These are phyloP conservation scores for Pachyseris speciosa DNA, from an alignment of 64 coral and sea anemone species.

Conservation along the genomic window DNA sequence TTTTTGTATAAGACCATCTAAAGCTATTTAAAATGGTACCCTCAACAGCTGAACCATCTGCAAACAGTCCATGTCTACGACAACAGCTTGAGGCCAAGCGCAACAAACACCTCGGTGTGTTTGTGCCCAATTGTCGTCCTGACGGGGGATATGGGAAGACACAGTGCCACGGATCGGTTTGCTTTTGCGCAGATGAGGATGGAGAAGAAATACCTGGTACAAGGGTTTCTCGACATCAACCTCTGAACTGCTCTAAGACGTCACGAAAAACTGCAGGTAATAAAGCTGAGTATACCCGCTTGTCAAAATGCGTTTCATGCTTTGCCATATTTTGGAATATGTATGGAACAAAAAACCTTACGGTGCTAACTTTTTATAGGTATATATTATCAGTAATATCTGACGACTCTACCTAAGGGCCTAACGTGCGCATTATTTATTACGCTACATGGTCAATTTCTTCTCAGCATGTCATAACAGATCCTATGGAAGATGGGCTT, in stretches of 20 bases:
- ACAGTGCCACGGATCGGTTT: constrained; percentile 74
- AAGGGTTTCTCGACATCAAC: constrained; percentile 20
- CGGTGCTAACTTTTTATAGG: too few species aligned
- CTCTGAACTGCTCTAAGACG: constrained; percentile 18
- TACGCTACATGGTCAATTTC: too few species aligned
- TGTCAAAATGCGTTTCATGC: too few species aligned
- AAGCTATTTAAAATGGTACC: too few species aligned
- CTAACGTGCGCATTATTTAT: too few species aligned
- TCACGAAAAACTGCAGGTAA: not conserved
- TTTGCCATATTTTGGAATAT: too few species aligned
- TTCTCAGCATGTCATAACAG: too few species aligned
- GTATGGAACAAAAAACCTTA: too few species aligned
- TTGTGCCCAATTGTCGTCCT: constrained; percentile 58
- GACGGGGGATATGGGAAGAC: constrained; percentile 52
- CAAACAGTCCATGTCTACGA: constrained; percentile 39
- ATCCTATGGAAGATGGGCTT: too few species aligned
- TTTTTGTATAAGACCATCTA: too few species aligned
- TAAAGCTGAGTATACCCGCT: not conserved
- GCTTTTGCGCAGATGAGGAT: constrained; percentile 76
- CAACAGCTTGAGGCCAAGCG: constrained; percentile 42
- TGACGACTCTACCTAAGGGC: too few species aligned
- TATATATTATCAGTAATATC: too few species aligned
- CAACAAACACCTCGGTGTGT: constrained; percentile 41
- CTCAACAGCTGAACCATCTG: not conserved
- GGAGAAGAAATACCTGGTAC: constrained; percentile 65